Evolutionary conservation across 1,140 invertebrate genomes (phyloP).

Genomic region (Cephus cinctus): DNA sequence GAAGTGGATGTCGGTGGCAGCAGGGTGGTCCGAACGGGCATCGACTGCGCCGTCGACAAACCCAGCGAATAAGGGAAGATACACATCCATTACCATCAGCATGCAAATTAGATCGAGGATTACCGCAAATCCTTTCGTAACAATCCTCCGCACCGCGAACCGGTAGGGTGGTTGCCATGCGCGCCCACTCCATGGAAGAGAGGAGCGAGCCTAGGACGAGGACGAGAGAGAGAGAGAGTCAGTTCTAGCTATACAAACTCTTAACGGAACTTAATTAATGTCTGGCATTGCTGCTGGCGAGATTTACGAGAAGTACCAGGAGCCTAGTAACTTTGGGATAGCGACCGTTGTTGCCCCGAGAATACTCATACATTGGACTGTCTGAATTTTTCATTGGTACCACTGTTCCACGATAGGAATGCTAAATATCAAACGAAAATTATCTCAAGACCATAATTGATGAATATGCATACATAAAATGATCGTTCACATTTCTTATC

Average conservation of each 20-base stretch:
- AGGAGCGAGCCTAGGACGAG: slow-evolving; percentile 24
- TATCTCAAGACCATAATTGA: too few relatives aligned
- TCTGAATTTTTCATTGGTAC: too few relatives aligned
- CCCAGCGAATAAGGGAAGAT: slow-evolving; percentile 48
- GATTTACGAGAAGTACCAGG: slow-evolving; percentile 34
- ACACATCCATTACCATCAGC: slow-evolving; percentile 56
- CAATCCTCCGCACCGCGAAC: slow-evolving; percentile 42
- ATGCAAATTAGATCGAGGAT: slow-evolving; percentile 56
- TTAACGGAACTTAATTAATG: slow-evolving; percentile 53
- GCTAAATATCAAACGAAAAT: too few relatives aligned
- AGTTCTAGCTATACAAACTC: slow-evolving; percentile 37
- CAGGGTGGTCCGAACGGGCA: too few relatives aligned
- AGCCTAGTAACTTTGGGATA: too few relatives aligned
- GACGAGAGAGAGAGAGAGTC: slow-evolving; percentile 28
- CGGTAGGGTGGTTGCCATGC: slow-evolving; percentile 12
- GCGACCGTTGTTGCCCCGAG: too few relatives aligned
- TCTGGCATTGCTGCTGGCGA: slow-evolving; percentile 39
- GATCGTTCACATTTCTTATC: too few relatives aligned
- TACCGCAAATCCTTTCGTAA: slow-evolving; percentile 56
- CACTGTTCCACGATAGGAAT: too few relatives aligned
- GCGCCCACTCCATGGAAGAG: slow-evolving; percentile 16
- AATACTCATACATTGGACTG: too few relatives aligned
- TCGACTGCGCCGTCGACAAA: too few relatives aligned
- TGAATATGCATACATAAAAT: too few relatives aligned
- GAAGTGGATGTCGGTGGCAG: too few relatives aligned